phyloP scores from a whole-genome alignment of 2,113 vertebrate species.

The Tapirus terrestris region DNA sequence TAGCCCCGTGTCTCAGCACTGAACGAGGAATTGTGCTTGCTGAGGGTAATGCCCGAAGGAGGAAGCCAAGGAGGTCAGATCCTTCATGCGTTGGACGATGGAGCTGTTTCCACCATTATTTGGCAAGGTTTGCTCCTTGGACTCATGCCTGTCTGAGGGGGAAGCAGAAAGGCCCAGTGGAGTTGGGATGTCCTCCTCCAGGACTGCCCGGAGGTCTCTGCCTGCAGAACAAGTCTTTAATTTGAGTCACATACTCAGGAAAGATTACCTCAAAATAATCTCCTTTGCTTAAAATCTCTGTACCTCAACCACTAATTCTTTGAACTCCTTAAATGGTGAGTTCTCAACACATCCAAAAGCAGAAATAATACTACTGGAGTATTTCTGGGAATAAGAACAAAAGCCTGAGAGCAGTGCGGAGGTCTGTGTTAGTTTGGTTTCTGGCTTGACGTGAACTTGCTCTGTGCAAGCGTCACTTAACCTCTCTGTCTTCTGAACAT shows the following conservation, averaged over 20 bases:
- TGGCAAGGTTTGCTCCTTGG: not conserved
- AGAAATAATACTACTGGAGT: not conserved
- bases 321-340: not conserved
- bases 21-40: not conserved
- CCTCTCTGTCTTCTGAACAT: not conserved
- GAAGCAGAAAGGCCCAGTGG: not conserved
- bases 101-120: not conserved
- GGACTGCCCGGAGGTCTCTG: too few species aligned
- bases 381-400: not conserved
- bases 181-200: not conserved
- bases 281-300: not conserved
- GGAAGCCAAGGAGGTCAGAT: not conserved
- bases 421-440: rapidly evolving
- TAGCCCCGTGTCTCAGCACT: rapidly evolving
- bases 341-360: not conserved
- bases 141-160: not conserved
- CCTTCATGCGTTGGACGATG: not conserved
- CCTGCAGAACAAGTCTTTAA: not conserved
- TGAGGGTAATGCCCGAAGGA: not conserved
- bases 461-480: not conserved
- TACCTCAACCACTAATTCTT: not conserved
- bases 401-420: rapidly evolving
- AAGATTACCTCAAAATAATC: not conserved
- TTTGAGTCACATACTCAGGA: not conserved
- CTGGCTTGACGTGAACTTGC: not conserved